phyloP scores from a whole-genome alignment of 2,888 invertebrate species.

The Zonitis immaculata region DNA sequence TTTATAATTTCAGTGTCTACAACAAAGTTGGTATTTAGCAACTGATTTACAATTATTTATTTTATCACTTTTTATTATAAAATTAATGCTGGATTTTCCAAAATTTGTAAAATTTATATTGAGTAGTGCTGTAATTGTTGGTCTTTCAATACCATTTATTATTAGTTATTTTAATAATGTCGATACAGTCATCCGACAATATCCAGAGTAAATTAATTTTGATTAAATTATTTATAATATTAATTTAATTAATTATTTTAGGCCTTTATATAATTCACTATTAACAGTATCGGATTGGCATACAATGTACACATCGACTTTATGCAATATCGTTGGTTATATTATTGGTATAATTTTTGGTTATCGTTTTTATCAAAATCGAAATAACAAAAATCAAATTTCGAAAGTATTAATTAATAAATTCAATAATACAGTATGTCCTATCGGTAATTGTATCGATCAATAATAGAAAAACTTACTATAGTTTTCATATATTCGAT shows the following conservation, averaged over 20 bases:
- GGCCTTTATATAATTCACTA: conserved; percentile 26
- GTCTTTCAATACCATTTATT: conserved; percentile 32
- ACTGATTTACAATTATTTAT: conserved; percentile 41
- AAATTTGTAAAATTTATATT: conserved; percentile 23
- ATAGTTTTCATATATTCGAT: too few species aligned
- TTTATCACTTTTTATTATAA: conserved; percentile 32
- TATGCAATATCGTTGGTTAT: conserved; percentile 33
- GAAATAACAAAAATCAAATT: neutral
- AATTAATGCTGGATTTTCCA: conserved; percentile 29
- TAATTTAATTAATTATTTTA: conserved; percentile 15
- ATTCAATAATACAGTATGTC: too few species aligned
- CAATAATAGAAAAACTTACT: too few species aligned
- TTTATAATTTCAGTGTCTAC: conserved; percentile 37
- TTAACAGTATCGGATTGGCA: conserved; percentile 28
- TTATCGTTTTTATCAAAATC: conserved; percentile 29
- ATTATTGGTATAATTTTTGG: conserved; percentile 32
- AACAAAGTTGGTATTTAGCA: conserved; percentile 42
- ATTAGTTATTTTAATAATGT: conserved; percentile 30
- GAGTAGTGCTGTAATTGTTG: conserved; percentile 21
- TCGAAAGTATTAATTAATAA: conserved; percentile 15
- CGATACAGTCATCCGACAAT: conserved; percentile 28
- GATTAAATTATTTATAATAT: too few species aligned
- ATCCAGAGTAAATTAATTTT: conserved; percentile 36
- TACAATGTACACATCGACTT: conserved; percentile 27
- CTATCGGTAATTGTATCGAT: too few species aligned